A percentile compares a stretch with the other conserved stretches of the same genome.
Evolutionary conservation across 2,888 invertebrate species (phyloP).

Genomic region (Rhagonycha fulva): DNA sequence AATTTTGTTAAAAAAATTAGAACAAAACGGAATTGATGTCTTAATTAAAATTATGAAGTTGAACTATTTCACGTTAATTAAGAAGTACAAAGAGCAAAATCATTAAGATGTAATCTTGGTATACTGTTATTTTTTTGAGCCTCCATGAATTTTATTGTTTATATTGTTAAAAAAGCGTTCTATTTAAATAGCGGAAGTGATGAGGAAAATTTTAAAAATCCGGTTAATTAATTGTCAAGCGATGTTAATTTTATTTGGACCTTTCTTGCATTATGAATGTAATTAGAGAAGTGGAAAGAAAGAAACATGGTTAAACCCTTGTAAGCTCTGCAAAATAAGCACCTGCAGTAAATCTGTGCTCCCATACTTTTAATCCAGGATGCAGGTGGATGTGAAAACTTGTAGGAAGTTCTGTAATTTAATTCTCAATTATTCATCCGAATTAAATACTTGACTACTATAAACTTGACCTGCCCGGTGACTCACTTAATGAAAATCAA

Average conservation of each 20-base stretch:
- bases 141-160: not conserved
- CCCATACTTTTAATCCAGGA: not conserved
- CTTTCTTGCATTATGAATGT: not conserved
- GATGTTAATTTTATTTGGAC: not conserved
- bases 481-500: not conserved
- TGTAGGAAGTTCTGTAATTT: conserved; percentile 2
- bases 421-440: conserved; percentile 3
- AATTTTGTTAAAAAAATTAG: not conserved
- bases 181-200: not conserved
- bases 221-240: not conserved
- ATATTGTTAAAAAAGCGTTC: not conserved
- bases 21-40: not conserved
- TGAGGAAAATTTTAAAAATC: not conserved
- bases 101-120: not conserved
- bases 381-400: conserved; percentile 5
- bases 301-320: not conserved
- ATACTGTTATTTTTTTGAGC: not conserved
- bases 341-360: not conserved
- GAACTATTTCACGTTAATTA: not conserved
- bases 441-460: not conserved
- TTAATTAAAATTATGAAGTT: not conserved
- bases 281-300: not conserved
- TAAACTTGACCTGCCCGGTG: not conserved
- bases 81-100: not conserved
- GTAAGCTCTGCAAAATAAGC: not conserved